These are phyloP conservation scores for Halictus rubicundus DNA, from an alignment of 1,140 invertebrate genomes.

Conservation along the genomic window DNA sequence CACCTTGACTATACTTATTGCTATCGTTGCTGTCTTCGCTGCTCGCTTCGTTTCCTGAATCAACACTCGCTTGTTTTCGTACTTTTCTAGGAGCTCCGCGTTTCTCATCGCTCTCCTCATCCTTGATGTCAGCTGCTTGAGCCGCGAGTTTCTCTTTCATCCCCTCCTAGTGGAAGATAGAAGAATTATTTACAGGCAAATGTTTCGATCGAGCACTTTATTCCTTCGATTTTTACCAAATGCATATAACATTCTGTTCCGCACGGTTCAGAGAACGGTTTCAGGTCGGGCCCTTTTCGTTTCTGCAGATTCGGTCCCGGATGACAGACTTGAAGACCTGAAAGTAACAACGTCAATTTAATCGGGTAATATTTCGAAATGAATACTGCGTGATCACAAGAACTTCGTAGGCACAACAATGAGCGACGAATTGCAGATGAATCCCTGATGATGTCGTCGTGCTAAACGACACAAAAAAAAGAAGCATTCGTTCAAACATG, in stretches of 20 bases:
- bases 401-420: slow-evolving; percentile 56
- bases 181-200: not conserved
- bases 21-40: slow-evolving; percentile 96
- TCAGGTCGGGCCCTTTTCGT: slow-evolving; percentile 93
- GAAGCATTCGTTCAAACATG: slow-evolving; percentile 57
- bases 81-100: slow-evolving; percentile 82
- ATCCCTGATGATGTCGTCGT: slow-evolving; percentile 67
- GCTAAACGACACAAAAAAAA: slow-evolving; percentile 64
- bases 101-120: slow-evolving; percentile 82
- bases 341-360: slow-evolving; percentile 48
- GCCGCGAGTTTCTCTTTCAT: slow-evolving; percentile 90
- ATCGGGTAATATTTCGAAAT: not conserved
- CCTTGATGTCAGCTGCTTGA: slow-evolving; percentile 82
- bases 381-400: not conserved
- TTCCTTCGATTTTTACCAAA: slow-evolving; percentile 80
- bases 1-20: slow-evolving; percentile 82
- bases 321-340: slow-evolving; percentile 92
- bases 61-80: slow-evolving; percentile 86
- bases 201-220: not conserved
- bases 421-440: slow-evolving; percentile 68
- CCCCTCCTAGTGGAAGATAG: slow-evolving; percentile 83
- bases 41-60: slow-evolving; percentile 95
- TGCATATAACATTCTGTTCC: slow-evolving; percentile 94
- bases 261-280: slow-evolving; percentile 93
- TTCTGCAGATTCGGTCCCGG: slow-evolving; percentile 94